Percentiles rank a stretch among this genome's conserved stretches.
Evolutionary conservation across 2,113 vertebrate genomes (phyloP).

Genomic region (Plecturocebus donacophilus): DNA sequence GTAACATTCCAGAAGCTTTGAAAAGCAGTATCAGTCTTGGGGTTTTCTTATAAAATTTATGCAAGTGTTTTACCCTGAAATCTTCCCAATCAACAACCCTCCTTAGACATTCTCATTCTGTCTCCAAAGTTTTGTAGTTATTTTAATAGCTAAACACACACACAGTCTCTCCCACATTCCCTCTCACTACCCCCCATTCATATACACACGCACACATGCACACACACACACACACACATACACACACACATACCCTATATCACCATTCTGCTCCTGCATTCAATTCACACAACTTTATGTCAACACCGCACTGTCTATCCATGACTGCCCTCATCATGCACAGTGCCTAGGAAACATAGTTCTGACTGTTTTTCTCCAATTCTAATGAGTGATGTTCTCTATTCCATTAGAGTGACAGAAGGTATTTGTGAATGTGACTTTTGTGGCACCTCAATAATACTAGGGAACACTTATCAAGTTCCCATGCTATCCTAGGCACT

Average conservation of each 20-base stretch:
- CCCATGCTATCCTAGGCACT: neutral
- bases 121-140: neutral
- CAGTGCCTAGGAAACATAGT: neutral
- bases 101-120: neutral
- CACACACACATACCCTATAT: neutral
- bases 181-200: too few relatives aligned
- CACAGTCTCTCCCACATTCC: neutral
- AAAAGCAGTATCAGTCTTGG: neutral
- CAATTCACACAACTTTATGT: neutral
- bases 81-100: neutral
- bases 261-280: neutral
- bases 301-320: neutral
- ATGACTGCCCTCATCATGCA: neutral
- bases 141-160: neutral
- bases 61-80: neutral
- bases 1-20: neutral
- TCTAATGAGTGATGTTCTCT: neutral
- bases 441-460: neutral
- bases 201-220: rapidly evolving
- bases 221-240: neutral
- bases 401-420: neutral
- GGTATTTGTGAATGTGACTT: neutral
- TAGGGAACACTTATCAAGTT: neutral
- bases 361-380: neutral
- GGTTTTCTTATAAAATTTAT: neutral